phyloP scores from a whole-genome alignment of 2,113 vertebrate species.

The Ascaphus truei region DNA sequence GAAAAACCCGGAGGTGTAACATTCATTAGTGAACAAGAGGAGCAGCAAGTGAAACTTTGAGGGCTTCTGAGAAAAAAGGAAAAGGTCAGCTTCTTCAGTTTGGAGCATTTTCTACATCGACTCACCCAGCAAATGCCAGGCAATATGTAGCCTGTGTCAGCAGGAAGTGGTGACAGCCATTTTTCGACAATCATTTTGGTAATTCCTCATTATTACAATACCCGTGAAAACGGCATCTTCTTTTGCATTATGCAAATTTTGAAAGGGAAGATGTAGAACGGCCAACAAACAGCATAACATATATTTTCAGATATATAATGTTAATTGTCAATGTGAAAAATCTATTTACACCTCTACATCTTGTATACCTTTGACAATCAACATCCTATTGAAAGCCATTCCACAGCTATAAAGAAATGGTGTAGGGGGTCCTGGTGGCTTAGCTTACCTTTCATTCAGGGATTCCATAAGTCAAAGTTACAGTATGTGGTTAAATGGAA shows the following conservation, averaged over 20 bases:
- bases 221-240: neutral
- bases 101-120: neutral
- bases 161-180: neutral
- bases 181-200: neutral
- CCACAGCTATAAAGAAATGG: too few species aligned
- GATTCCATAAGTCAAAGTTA: too few species aligned
- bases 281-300: neutral
- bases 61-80: slow-evolving; percentile 18
- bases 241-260: neutral
- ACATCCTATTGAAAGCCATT: too few species aligned
- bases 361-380: too few species aligned
- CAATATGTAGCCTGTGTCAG: neutral
- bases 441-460: too few species aligned
- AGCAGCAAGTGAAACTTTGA: neutral
- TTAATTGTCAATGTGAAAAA: neutral
- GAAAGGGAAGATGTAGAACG: neutral
- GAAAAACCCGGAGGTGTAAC: neutral
- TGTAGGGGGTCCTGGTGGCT: too few species aligned
- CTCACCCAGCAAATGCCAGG: slow-evolving; percentile 19
- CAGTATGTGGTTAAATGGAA: too few species aligned
- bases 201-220: neutral
- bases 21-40: neutral
- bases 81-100: slow-evolving; percentile 8
- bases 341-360: neutral
- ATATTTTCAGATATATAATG: neutral